Base-by-base conservation (phyloP, 1,140 invertebrate genomes). In the Brachionus calyciflorus region DNA sequence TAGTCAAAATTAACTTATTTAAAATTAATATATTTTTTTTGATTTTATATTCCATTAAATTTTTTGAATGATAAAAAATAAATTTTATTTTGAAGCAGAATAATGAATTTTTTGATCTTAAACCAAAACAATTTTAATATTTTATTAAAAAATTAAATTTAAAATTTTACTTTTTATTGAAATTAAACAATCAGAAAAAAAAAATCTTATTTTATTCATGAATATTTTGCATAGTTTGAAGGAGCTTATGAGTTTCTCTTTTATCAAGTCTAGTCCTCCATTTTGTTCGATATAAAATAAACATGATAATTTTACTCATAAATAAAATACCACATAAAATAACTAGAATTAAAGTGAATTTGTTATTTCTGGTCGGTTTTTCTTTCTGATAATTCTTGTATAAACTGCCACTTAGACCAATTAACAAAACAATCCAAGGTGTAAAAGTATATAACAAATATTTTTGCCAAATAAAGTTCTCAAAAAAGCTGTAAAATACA, bases 401-500 rank as follows among this genome's bases (percentile, higher is more conserved):
- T 10, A 73, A 77, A 77, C 78, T 80, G 40, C 82, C 82, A 37
- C 55, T 69, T 1, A 82, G 75, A 17, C 80, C 81, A 17, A 82
- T 65, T 48, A 81, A 75, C 0, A 83, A 37, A 1, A 83, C 82
- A 7, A 80, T 14, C 65, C 82, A 82, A 1, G 81, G 81, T 2
- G 80, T 80, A 17, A 83, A 76, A 4, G 79, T 80, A 77, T 81
- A 84, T 7, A 82, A 77, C 0, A 79, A 77, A 55, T 80, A 83
- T 6, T 78, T 53, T 70, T 82, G 81, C 26, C 80, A 48, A n/a
- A 81, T 49, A 60, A 81, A 79, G 14, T 81, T 77, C 49, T 83
- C 82, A 9, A 80, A 68, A 26, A 76, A 17, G 14, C 79, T 78
- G 51, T 79, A 83, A 24, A 65, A 80, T 10, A 78, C 68, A 7